A percentile compares a stretch with the other conserved stretches of the same genome.
These are phyloP conservation scores for Thaumetopoea pityocampa DNA, from an alignment of 1,140 invertebrate species.

Conservation along the genomic window DNA sequence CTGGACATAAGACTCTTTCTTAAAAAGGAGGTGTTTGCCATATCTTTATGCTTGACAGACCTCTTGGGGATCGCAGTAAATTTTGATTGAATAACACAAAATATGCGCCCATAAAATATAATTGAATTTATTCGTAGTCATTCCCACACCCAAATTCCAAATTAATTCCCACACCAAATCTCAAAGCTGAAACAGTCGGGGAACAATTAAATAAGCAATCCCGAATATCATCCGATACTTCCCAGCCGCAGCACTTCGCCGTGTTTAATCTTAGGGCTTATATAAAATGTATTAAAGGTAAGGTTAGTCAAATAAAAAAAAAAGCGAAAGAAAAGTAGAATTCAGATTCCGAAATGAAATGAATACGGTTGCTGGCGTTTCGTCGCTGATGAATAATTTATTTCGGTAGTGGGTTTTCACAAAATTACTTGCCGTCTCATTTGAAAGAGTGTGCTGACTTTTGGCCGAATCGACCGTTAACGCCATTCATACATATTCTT, in stretches of 20 bases:
- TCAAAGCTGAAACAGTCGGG: too few species aligned
- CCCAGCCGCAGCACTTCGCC: conserved; percentile 15
- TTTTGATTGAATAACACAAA: too few species aligned
- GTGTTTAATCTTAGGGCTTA: conserved; percentile 58
- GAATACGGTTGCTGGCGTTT: conserved; percentile 71
- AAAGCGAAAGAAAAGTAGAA: conserved; percentile 55
- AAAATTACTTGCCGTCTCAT: conserved; percentile 69
- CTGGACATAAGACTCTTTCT: too few species aligned
- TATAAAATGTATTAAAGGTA: conserved; percentile 67
- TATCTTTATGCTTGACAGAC: too few species aligned
- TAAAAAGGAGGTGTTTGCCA: too few species aligned
- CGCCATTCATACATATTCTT: conserved; percentile 8
- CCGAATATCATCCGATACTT: conserved; percentile 6
- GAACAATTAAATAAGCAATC: conserved; percentile 7
- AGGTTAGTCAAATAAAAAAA: conserved; percentile 54
- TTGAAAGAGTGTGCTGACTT: conserved; percentile 48
- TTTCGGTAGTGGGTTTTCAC: conserved; percentile 65
- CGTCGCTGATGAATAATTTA: conserved; percentile 72
- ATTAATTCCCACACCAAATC: too few species aligned
- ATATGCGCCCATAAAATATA: too few species aligned
- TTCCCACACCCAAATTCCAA: too few species aligned
- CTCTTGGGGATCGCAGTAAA: too few species aligned
- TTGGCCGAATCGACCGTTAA: conserved; percentile 26
- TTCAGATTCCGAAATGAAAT: conserved; percentile 73
- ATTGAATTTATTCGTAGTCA: too few species aligned